These are phyloP conservation scores for Caenorhabditis becei DNA, from an alignment of 2,888 invertebrate genomes.

Conservation along the genomic window DNA sequence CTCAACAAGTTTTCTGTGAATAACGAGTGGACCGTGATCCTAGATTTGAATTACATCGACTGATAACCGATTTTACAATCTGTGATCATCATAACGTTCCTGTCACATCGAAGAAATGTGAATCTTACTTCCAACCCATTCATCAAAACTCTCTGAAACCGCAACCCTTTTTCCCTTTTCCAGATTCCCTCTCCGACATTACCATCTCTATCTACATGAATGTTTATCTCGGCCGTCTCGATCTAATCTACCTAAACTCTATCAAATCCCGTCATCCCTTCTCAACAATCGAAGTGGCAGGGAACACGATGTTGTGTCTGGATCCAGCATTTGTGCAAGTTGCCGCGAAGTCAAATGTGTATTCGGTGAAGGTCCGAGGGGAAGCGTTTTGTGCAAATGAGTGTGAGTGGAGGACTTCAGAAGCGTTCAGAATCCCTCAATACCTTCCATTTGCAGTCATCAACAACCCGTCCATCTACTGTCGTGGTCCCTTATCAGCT, in stretches of 20 bases:
- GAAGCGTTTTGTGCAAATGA: not conserved
- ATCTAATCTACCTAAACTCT: constrained; percentile 22
- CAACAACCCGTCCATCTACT: constrained; percentile 39
- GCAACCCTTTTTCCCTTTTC: not conserved
- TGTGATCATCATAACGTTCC: too few species aligned
- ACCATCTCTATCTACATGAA: not conserved
- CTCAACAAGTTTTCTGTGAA: too few species aligned
- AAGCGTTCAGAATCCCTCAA: too few species aligned
- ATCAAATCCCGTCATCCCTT: constrained; percentile 17
- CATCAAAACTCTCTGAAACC: too few species aligned
- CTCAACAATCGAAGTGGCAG: not conserved
- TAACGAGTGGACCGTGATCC: too few species aligned
- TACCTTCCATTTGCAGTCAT: constrained; percentile 18
- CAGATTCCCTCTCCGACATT: too few species aligned
- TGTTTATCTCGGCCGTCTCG: constrained; percentile 17
- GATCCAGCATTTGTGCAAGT: constrained; percentile 20
- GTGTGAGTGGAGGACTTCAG: not conserved
- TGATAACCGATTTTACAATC: too few species aligned
- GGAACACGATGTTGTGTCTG: not conserved
- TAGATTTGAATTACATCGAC: too few species aligned
- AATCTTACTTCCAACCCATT: too few species aligned
- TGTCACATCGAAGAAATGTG: too few species aligned
- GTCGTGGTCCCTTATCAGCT: constrained; percentile 19
- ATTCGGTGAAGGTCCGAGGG: not conserved
- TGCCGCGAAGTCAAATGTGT: not conserved